Conservation (phyloP, 2,113 vertebrate genomes). For the Salvelinus namaycush region DNA sequence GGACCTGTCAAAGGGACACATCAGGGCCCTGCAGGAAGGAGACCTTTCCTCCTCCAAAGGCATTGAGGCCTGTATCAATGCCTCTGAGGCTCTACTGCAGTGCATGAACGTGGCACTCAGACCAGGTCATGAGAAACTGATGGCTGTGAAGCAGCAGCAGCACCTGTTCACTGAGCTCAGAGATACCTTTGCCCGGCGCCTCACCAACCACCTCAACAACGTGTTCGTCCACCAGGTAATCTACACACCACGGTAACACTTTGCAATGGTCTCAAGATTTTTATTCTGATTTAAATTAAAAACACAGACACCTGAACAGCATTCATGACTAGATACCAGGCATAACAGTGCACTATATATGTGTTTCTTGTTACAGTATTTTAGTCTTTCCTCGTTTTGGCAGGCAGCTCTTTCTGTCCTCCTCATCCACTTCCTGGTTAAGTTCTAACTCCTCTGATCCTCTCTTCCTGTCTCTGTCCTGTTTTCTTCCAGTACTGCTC, state of each 20-base stretch:
- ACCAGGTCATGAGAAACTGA: slow-evolving; percentile 91
- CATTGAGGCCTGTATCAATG: slow-evolving; percentile 96
- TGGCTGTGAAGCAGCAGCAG: slow-evolving; percentile 89
- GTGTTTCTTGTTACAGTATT: neutral
- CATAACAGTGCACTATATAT: neutral
- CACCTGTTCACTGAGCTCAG: slow-evolving; percentile 86
- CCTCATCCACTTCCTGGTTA: slow-evolving; percentile 38
- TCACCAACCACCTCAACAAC: slow-evolving; percentile 97
- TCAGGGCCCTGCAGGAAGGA: slow-evolving; percentile 93
- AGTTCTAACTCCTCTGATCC: no score
- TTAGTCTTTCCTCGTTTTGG: slow-evolving; percentile 16
- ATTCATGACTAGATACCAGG: neutral
- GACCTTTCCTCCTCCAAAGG: slow-evolving; percentile 93
- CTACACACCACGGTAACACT: neutral
- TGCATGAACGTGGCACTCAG: slow-evolving; percentile 94
- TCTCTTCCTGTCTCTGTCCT: neutral
- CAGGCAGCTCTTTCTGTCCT: slow-evolving; percentile 11
- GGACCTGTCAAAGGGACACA: slow-evolving; percentile 96
- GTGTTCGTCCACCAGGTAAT: slow-evolving; percentile 94
- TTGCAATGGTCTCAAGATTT: no score
- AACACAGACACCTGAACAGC: no score
- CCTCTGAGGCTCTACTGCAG: slow-evolving; percentile 93
- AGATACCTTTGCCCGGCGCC: slow-evolving; percentile 90
- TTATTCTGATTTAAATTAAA: no score
- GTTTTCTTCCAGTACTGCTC: slow-evolving; percentile 38